Conservation (phyloP, 2,797 vertebrate species). For the Phataginus tricuspis region DNA sequence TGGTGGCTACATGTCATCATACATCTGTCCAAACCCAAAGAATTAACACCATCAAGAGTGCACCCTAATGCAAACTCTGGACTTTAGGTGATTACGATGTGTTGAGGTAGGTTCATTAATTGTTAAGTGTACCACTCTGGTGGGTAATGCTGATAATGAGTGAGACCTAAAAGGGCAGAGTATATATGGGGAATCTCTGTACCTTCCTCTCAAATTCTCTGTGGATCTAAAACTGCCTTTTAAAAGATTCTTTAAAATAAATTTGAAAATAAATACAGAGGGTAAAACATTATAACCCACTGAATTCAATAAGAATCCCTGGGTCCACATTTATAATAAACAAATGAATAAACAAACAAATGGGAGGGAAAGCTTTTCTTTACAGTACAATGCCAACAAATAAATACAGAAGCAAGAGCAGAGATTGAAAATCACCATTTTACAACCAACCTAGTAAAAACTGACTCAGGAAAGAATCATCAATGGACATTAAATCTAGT, state of each 20-base stretch:
- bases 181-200: neutral
- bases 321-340: neutral
- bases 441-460: neutral
- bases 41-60: neutral
- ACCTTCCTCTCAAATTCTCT: neutral
- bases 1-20: neutral
- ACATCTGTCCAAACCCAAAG: neutral
- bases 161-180: neutral
- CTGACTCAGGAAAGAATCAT: neutral
- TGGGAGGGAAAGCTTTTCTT: neutral
- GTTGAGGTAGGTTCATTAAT: neutral
- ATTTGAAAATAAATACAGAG: neutral
- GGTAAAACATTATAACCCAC: neutral
- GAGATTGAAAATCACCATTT: neutral
- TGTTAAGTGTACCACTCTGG: neutral
- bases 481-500: neutral
- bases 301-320: neutral
- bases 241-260: neutral
- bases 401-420: neutral
- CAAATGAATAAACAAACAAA: neutral
- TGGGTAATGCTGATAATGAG: neutral
- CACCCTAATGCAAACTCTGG: neutral
- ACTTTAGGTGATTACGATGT: neutral
- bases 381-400: neutral
- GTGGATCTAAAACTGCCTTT: neutral